Conservation (phyloP, 2,888 invertebrate genomes). For the Adelognathus sp. region DNA sequence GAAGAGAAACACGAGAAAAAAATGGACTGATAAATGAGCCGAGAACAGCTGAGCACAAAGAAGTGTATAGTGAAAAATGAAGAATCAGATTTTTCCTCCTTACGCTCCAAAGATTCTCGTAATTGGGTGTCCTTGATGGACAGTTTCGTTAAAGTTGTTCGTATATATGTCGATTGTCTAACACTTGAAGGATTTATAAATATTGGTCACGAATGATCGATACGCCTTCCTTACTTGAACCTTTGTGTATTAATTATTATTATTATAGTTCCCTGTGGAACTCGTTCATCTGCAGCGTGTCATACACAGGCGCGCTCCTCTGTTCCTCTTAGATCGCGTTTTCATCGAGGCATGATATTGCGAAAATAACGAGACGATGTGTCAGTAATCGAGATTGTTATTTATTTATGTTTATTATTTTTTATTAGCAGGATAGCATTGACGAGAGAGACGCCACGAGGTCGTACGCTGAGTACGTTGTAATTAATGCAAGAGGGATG, state of each 20-base stretch:
- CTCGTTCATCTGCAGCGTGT: neutral
- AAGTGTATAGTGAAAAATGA: neutral
- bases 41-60: neutral
- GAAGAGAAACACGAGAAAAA: neutral
- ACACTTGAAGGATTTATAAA: too few species aligned
- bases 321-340: neutral
- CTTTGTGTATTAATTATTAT: neutral
- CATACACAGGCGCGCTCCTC: neutral
- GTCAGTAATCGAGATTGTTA: neutral
- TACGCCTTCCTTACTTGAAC: too few species aligned
- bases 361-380: neutral
- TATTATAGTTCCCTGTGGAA: neutral
- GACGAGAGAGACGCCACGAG: neutral
- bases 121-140: neutral
- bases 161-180: too few species aligned
- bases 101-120: neutral
- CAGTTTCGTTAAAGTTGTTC: neutral
- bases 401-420: neutral
- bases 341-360: neutral
- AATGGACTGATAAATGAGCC: neutral
- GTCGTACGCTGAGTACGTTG: constrained; percentile 15
- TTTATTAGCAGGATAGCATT: neutral
- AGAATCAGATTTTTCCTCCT: neutral
- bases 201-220: too few species aligned
- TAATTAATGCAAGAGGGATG: constrained; percentile 40